Base-by-base conservation (phyloP, 2,888 invertebrate genomes). In the Pterostichus niger region DNA sequence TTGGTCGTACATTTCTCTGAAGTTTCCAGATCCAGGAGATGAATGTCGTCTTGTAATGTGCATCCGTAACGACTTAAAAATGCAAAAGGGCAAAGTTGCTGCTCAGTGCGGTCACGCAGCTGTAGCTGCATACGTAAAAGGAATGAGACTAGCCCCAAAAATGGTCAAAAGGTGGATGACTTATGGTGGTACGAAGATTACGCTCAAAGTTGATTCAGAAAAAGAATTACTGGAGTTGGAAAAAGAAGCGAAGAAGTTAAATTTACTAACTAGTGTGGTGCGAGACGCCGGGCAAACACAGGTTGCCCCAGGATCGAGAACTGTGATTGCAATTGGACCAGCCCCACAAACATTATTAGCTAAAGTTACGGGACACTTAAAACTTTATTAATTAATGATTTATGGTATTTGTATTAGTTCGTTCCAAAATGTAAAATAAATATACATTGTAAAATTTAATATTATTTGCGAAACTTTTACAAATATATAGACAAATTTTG, bases 51-150 rank as follows among this genome's bases (percentile, higher is more conserved):
- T 98, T 90, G 95, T 98, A 6, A 90, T 98, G 85, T 95, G 97
- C 2, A 95, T 98, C 5, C 91, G 98, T 86, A 96, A 94, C 88
- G 98, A 98, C 87, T 91, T 98, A 3, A 96, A 96, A 89, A 98
- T 98, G 98, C 95, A 96, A 11, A 98, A 98, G 91, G 97, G 98
- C 0, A 98, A 98, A 91, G 95, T 97, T 54, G 98, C 97, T 3
- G 96, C 98, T 0, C 98, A 98, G 89, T 98, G 97, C 90, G 94
- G 95, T n/a, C 98, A 98, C 89, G 98, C 97, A n/a, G 96, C 98
- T 0, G 96, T 98, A 0, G 95, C 95, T 11, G 96, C 96, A 0
- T 97, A 95, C 87, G 95, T 96, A 85, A 93, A 94, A 86, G 94
- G 95, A 0, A 89, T 91, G 61, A 90, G 89, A 79, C 92, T 91